Percentiles rank a stretch among this genome's conserved stretches.
Conservation (phyloP, 2,888 invertebrate species). For the Fragum sueziense region DNA sequence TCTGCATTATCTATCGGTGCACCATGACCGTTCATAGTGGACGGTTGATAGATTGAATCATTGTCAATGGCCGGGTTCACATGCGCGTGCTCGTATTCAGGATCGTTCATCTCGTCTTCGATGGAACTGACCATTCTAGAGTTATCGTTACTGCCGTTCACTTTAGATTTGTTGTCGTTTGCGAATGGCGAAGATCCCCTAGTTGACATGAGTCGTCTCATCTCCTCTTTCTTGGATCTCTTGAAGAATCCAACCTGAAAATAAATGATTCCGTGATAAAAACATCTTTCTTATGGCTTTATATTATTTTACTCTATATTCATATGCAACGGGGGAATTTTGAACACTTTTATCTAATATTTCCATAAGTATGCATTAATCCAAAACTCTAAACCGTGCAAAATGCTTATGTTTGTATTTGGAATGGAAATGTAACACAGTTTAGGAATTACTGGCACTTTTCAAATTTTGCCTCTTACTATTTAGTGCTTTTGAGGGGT, state of each 20-base stretch:
- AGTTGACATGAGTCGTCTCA: constrained; percentile 46
- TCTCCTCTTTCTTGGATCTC: constrained; percentile 56
- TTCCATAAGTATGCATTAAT: too few species aligned
- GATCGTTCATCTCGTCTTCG: constrained; percentile 25
- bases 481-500: too few species aligned
- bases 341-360: too few species aligned
- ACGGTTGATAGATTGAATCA: not conserved
- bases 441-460: too few species aligned
- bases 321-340: too few species aligned
- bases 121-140: constrained; percentile 41
- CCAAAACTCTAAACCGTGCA: too few species aligned
- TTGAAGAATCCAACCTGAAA: constrained; percentile 59
- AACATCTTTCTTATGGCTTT: not conserved
- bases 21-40: not conserved
- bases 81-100: constrained; percentile 39
- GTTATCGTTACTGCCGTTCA: constrained; percentile 39
- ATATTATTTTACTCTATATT: too few species aligned
- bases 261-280: not conserved
- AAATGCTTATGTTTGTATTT: too few species aligned
- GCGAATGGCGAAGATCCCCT: constrained; percentile 30
- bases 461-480: too few species aligned
- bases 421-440: too few species aligned
- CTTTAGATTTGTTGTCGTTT: constrained; percentile 8
- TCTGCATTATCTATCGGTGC: not conserved
- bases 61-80: constrained; percentile 31